Percentiles rank a stretch among this genome's conserved stretches.
These are phyloP conservation scores for Periophthalmus magnuspinnatus DNA, from an alignment of 2,797 vertebrate genomes.

Conservation along the genomic window DNA sequence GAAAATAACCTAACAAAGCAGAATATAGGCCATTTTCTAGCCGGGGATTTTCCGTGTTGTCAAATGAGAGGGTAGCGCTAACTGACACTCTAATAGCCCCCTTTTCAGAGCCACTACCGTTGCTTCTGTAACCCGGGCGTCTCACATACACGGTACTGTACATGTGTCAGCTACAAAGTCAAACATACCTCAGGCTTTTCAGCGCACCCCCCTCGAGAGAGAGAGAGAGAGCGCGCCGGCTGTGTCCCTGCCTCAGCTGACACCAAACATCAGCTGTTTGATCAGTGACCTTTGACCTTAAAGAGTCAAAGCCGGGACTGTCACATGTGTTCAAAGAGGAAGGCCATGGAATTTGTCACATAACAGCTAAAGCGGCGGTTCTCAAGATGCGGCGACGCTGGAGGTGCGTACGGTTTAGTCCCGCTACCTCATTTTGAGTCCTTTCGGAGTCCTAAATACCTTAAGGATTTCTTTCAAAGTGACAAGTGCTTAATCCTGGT, in stretches of 20 bases:
- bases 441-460: not conserved
- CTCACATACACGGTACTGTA: slow-evolving; percentile 43
- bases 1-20: slow-evolving; percentile 32
- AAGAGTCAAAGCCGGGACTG: slow-evolving; percentile 65
- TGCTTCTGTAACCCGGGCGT: slow-evolving; percentile 1
- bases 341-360: slow-evolving; percentile 59
- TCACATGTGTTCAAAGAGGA: slow-evolving; percentile 64
- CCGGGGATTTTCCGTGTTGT: slow-evolving; percentile 41
- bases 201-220: slow-evolving; percentile 42
- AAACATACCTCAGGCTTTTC: slow-evolving; percentile 50
- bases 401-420: no score
- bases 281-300: slow-evolving; percentile 63
- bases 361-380: slow-evolving; percentile 33
- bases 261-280: slow-evolving; percentile 63
- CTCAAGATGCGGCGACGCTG: not conserved
- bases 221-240: slow-evolving; percentile 64
- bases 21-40: slow-evolving; percentile 41
- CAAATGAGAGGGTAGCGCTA: slow-evolving; percentile 46
- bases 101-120: slow-evolving; percentile 6
- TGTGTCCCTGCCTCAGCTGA: slow-evolving; percentile 54
- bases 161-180: slow-evolving; percentile 54
- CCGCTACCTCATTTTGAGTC: no score
- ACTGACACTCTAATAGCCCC: slow-evolving; percentile 21
- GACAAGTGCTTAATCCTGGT: not conserved
- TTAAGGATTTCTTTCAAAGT: not conserved